phyloP scores from a whole-genome alignment of 35 echinoderm and acorn worm genomes.

The Stichopus chloronotus region DNA sequence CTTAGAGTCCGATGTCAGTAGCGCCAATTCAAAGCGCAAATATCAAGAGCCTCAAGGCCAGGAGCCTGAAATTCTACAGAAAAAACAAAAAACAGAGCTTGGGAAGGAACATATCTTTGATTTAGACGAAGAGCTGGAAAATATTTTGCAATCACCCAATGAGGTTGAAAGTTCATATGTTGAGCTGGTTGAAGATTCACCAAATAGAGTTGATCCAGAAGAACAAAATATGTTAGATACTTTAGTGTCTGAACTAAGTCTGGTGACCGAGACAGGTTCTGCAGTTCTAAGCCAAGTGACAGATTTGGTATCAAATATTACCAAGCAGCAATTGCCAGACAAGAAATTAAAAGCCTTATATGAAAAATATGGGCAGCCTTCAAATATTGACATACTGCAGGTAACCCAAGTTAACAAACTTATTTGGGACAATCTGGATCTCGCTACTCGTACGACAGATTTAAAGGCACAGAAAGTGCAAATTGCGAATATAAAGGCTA shows the following conservation, averaged over 20 bases:
- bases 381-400: slow-evolving; percentile 8
- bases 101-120: background rate
- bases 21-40: slow-evolving; percentile 3
- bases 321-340: background rate
- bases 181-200: background rate
- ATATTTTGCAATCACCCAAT: background rate
- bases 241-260: background rate
- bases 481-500: background rate
- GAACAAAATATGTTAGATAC: background rate
- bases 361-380: slow-evolving; percentile 29
- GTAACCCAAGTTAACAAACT: slow-evolving; percentile 35
- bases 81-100: slow-evolving; percentile 5
- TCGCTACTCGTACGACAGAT: background rate
- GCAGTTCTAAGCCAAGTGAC: background rate
- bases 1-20: background rate
- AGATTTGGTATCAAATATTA: background rate
- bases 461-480: slow-evolving; percentile 21
- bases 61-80: background rate
- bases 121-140: background rate
- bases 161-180: background rate
- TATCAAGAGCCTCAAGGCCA: slow-evolving; percentile 11
- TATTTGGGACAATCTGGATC: slow-evolving; percentile 26
- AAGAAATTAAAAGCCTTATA: background rate
- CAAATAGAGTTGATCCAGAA: background rate
- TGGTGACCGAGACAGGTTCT: background rate